These are phyloP conservation scores for Microtus pennsylvanicus DNA, from an alignment of 2,113 vertebrate genomes.

Conservation along the genomic window DNA sequence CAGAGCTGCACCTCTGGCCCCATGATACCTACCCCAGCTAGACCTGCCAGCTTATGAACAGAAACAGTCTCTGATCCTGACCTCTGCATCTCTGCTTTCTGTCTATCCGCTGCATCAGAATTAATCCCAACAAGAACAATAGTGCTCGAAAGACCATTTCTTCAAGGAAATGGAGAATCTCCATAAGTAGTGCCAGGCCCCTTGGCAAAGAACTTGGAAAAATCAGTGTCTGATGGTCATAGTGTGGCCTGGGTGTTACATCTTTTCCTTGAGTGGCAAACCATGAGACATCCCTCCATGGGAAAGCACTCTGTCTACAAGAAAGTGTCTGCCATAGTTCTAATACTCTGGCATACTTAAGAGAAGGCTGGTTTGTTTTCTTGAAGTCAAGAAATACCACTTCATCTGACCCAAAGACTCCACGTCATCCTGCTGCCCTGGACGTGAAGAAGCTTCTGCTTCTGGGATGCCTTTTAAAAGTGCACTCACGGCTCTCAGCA, in stretches of 20 bases:
- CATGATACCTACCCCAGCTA: background rate
- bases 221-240: background rate
- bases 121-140: background rate
- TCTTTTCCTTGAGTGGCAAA: background rate
- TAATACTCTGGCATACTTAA: background rate
- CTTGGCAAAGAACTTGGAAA: conserved; percentile 15
- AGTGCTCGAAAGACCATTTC: background rate
- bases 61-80: background rate
- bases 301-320: background rate
- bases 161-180: background rate
- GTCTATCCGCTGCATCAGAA: background rate
- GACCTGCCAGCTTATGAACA: background rate
- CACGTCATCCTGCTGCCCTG: background rate
- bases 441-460: background rate
- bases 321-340: background rate
- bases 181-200: background rate
- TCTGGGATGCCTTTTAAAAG: background rate
- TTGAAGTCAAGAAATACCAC: background rate
- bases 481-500: background rate
- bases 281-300: background rate
- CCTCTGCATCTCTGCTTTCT: background rate
- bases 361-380: background rate
- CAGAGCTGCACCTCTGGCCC: background rate
- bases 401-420: background rate
- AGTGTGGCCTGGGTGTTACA: background rate